These are phyloP conservation scores for Squalus acanthias DNA, from an alignment of 2,797 vertebrate species.

Conservation along the genomic window DNA sequence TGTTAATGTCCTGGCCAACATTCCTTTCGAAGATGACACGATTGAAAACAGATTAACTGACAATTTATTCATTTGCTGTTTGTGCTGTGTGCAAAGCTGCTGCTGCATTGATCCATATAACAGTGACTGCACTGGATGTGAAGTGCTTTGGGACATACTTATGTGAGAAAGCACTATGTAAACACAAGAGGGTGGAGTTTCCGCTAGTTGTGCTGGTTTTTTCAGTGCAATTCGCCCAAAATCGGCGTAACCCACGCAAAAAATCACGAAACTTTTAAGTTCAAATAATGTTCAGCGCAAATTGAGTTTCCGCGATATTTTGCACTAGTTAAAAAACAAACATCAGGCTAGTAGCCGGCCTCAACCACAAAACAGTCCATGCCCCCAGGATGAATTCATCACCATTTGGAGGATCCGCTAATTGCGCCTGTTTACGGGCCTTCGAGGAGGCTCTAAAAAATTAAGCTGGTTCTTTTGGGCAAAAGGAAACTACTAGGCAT, in stretches of 20 bases:
- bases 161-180: not conserved
- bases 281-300: not conserved
- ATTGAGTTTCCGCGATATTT: not conserved
- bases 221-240: not conserved
- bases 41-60: not conserved
- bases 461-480: not conserved
- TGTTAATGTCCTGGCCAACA: not conserved
- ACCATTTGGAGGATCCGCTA: not conserved
- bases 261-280: not conserved
- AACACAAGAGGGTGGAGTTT: not conserved
- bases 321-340: not conserved
- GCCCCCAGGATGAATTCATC: not conserved
- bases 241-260: not conserved
- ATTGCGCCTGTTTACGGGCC: not conserved
- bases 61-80: not conserved
- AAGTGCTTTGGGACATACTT: not conserved
- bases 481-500: not conserved
- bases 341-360: not conserved
- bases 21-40: not conserved
- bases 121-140: not conserved
- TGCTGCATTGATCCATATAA: not conserved
- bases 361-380: not conserved
- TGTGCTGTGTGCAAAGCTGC: not conserved
- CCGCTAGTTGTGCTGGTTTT: not conserved
- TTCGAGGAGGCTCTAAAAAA: not conserved